Conservation (phyloP, 2,797 vertebrate genomes). For the Sebastes itinus region DNA sequence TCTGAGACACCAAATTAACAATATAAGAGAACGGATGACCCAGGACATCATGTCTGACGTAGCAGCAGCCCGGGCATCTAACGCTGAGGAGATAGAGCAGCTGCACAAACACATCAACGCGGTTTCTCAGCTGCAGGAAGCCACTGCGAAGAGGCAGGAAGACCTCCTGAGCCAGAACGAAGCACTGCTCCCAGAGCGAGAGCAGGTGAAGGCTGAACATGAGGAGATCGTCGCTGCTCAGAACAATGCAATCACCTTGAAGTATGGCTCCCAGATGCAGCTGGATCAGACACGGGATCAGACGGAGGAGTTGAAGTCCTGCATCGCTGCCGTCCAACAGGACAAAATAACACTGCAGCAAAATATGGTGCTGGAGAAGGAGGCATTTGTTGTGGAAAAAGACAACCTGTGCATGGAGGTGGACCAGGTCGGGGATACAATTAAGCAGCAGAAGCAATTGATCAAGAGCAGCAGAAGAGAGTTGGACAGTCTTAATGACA, state of each 20-base stretch:
- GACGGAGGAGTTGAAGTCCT: slow-evolving; percentile 60
- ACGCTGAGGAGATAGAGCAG: slow-evolving; percentile 67
- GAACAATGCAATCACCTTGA: slow-evolving; percentile 75
- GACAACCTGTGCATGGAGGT: slow-evolving; percentile 43
- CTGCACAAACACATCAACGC: slow-evolving; percentile 66
- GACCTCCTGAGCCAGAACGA: slow-evolving; percentile 65
- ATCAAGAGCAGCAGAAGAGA: slow-evolving; percentile 4
- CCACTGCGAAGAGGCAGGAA: slow-evolving; percentile 49
- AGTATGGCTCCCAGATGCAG: slow-evolving; percentile 58
- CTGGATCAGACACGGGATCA: slow-evolving; percentile 67
- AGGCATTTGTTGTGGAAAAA: slow-evolving; percentile 50
- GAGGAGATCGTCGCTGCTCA: slow-evolving; percentile 59
- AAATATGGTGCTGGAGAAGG: slow-evolving; percentile 57
- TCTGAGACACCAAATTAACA: slow-evolving; percentile 73
- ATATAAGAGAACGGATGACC: slow-evolving; percentile 59
- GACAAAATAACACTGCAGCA: slow-evolving; percentile 42
- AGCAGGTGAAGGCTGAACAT: slow-evolving; percentile 40
- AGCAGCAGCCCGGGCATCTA: slow-evolving; percentile 70
- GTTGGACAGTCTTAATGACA: slow-evolving; percentile 19
- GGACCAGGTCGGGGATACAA: not conserved
- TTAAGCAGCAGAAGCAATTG: slow-evolving; percentile 34
- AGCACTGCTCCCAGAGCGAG: slow-evolving; percentile 56
- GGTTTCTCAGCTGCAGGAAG: slow-evolving; percentile 37
- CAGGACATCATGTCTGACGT: slow-evolving; percentile 82
- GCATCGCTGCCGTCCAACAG: slow-evolving; percentile 17